Base-by-base conservation (phyloP, 1,140 invertebrate genomes). In the Bradysia coprophila region DNA sequence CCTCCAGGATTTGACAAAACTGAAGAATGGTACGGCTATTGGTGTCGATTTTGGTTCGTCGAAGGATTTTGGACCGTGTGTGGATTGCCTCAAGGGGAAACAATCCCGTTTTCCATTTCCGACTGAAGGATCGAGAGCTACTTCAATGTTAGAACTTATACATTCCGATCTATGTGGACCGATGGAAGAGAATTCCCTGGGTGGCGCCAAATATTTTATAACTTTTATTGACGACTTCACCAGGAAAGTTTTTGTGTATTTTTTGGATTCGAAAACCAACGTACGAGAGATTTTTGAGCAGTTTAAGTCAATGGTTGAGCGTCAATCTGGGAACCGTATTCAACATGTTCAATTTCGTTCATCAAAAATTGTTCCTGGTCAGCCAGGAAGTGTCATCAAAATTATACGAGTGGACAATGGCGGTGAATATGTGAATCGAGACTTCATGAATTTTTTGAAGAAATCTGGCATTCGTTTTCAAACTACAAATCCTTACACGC, bases 221-320 rank as follows among this genome's bases (percentile, higher is more conserved):
- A 52, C 59, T 0, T 48, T 63, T 21, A 48, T 56, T 15, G 58
- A 64, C 48, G 56, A 63, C 23, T 52, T 34, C 40, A 49, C 48
- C 23, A 37, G 50, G 36, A 54, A 52, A 43, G 34, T 46, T 8
- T 49, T 47, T 48, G 52, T 60, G n/a, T 62, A 56, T 40, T 59
- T 61, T 41, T 23, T 62, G n/a, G 49, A 51, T 44, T 24, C 42
- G 2, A 64, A 63, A 46, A 43, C 24, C 43, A 39, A 57, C 40
- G 50, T 49, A 2, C 24, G 42, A n/a, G 39, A 46, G 38, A 28
- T 18, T 40, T 54, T 53, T 47, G 55, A 45, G 46, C 46, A 52
- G 19, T 62, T 51, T 43, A 53, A 52, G 45, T 18, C 11, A 8
- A 22, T 54, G 21, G 52, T 57, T 23, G 56, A 61, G 48, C 57